Base-by-base conservation (phyloP, 2,888 invertebrate species). In the Pteria penguin region DNA sequence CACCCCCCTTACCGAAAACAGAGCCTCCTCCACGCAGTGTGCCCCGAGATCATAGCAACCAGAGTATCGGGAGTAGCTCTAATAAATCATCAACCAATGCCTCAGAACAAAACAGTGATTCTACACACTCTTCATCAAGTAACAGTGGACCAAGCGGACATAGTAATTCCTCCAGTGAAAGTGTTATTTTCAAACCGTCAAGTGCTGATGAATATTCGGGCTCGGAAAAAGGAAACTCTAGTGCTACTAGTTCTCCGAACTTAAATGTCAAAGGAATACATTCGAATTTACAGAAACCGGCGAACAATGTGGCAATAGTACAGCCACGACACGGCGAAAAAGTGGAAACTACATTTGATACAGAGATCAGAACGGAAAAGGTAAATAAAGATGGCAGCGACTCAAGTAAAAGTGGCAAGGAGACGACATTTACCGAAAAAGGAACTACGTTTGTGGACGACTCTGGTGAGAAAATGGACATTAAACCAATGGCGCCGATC, bases 401-500 rank as follows among this genome's bases (percentile, higher is more conserved):
- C 32, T 72, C 74, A 22, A 61, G 69, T 27, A 76, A 80, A 29
- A 75, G 67, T 33, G 58, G 66, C 11, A 87, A 87, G 67, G 86
- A 87, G 70, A 87, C 87, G 2, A 85, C 85, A 14, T 85, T 88
- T 71, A 79, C 85, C n/a, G 86, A 87, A 55, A 87, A 91, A 76
- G 95, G 95, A 86, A 95, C 95, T 65, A 88, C 89, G 14, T 89
- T 90, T 67, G 87, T 88, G 61, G 91, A 90, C 65, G 91, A 91
- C 78, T 86, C 89, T 29, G 95, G 95, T 81, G 95, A 95, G 66
- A 93, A 93, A 2, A 93, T 95, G 88, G 95, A 95, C 85, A 96
- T 97, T 18, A 94, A 97, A 92, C 98, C 98, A 0, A 98, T 98
- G 98, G 95, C 97, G 83, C 98, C 98, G 0, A 93, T 98, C 26